phyloP scores from a whole-genome alignment of 1,140 invertebrate species.

The Lepidurus couesii region DNA sequence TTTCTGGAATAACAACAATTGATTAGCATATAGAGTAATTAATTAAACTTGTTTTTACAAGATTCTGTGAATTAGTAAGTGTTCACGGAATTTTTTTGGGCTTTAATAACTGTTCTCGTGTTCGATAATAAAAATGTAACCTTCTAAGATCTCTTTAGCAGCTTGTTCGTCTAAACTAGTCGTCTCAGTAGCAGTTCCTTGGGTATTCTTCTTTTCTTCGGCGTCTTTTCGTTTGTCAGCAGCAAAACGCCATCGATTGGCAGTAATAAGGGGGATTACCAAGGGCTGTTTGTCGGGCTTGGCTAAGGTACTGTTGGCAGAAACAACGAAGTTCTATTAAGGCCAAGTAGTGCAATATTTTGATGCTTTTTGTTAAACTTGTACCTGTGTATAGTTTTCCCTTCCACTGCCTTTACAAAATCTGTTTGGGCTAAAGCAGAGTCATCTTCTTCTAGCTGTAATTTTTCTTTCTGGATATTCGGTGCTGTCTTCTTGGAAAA shows the following conservation, averaged over 20 bases:
- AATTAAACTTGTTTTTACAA: no score
- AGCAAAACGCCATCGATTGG: slow-evolving; percentile 41
- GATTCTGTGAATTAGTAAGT: not conserved
- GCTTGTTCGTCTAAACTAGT: slow-evolving; percentile 41
- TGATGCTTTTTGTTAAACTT: not conserved
- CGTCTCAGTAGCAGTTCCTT: slow-evolving; percentile 33
- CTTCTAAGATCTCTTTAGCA: slow-evolving; percentile 44
- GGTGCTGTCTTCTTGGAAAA: not conserved
- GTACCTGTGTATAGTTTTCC: slow-evolving; percentile 8
- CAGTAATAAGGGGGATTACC: slow-evolving; percentile 48
- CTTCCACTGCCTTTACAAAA: not conserved
- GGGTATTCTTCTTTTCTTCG: slow-evolving; percentile 38
- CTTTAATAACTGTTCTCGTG: not conserved
- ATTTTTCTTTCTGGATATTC: not conserved
- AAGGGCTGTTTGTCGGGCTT: slow-evolving; percentile 43
- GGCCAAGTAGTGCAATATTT: slow-evolving; percentile 20
- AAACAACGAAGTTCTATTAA: slow-evolving; percentile 23
- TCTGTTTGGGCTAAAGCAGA: not conserved
- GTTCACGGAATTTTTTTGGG: slow-evolving; percentile 29
- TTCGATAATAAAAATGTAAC: slow-evolving; percentile 32
- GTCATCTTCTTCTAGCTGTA: slow-evolving; percentile 4
- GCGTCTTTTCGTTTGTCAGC: slow-evolving; percentile 28
- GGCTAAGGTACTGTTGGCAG: slow-evolving; percentile 39
- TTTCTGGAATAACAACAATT: slow-evolving; percentile 32
- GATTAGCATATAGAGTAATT: not conserved